Evolutionary conservation across 2,888 invertebrate genomes (phyloP).

Genomic region (Abscondita cerata): DNA sequence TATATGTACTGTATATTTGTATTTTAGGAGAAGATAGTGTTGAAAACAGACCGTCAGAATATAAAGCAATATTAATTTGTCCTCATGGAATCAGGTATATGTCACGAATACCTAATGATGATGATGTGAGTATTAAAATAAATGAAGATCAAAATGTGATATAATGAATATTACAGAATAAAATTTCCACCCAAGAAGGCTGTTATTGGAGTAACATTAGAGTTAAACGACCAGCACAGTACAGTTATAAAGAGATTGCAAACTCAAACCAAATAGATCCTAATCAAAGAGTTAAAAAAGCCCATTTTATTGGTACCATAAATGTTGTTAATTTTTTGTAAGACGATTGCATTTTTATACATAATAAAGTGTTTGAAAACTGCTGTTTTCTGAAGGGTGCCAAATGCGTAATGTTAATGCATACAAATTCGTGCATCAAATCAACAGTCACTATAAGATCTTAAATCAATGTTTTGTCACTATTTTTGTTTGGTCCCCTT

Average conservation of each 20-base stretch:
- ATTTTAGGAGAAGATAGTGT: conserved; percentile 38
- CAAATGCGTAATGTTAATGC: too few species aligned
- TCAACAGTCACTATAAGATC: too few species aligned
- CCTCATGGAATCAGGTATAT: conserved; percentile 54
- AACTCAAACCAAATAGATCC: background rate
- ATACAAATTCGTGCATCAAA: too few species aligned
- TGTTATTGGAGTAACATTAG: conserved; percentile 53
- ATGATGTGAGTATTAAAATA: conserved; percentile 48
- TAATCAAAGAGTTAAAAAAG: conserved; percentile 26
- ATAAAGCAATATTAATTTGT: conserved; percentile 53
- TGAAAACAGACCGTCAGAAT: conserved; percentile 37
- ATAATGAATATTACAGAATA: conserved; percentile 8
- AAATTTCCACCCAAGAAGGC: conserved; percentile 45
- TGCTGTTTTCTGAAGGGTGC: too few species aligned
- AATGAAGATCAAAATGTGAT: conserved; percentile 46
- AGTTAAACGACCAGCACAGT: conserved; percentile 44
- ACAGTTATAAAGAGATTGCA: conserved; percentile 41
- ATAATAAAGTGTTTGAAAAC: conserved; percentile 7
- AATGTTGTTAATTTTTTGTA: conserved; percentile 29
- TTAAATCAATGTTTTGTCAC: too few species aligned
- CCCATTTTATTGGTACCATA: conserved; percentile 40
- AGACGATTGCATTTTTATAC: background rate
- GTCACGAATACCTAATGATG: conserved; percentile 46
- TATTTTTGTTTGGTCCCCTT: too few species aligned
- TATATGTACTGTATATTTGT: conserved; percentile 1